Conservation (phyloP, 2,113 vertebrate genomes). For the Cromileptes altivelis region DNA sequence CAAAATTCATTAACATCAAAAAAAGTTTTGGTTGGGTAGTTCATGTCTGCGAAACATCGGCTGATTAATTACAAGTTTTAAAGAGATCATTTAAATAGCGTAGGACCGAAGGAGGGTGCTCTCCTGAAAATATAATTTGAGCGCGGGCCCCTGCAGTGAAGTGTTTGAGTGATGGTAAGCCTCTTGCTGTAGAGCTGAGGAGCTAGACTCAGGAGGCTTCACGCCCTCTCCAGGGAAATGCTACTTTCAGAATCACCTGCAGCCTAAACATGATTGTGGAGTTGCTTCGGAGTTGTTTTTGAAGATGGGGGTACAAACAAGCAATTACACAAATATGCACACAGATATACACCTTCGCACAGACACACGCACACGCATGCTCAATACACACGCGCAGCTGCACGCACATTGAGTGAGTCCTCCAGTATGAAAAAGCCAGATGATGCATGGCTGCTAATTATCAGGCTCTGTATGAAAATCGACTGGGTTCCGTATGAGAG, state of each 20-base stretch:
- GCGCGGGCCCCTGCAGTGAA: constrained; percentile 69
- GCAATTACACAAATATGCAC: constrained; percentile 73
- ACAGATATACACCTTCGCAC: constrained; percentile 23
- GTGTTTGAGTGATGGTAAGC: constrained; percentile 75
- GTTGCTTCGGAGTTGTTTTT: constrained; percentile 73
- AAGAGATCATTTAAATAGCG: constrained; percentile 60
- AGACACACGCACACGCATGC: constrained; percentile 1
- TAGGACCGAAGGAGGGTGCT: constrained; percentile 36
- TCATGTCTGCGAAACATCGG: constrained; percentile 37
- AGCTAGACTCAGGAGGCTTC: constrained; percentile 67
- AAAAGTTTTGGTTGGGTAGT: constrained; percentile 38
- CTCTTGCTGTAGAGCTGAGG: constrained; percentile 53
- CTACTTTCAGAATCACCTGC: constrained; percentile 83
- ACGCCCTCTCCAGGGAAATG: constrained; percentile 71
- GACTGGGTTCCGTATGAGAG: constrained; percentile 51
- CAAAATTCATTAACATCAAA: constrained; percentile 43
- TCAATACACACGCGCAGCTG: neutral
- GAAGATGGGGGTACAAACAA: constrained; percentile 75
- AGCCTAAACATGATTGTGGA: constrained; percentile 80
- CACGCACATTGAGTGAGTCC: neutral
- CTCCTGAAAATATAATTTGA: constrained; percentile 61
- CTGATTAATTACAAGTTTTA: constrained; percentile 61
- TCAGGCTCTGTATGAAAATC: constrained; percentile 69
- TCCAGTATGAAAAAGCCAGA: constrained; percentile 56
- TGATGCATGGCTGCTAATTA: constrained; percentile 78